Conservation (phyloP, 2,888 invertebrate species). For the Tetanocera ferruginea region DNA sequence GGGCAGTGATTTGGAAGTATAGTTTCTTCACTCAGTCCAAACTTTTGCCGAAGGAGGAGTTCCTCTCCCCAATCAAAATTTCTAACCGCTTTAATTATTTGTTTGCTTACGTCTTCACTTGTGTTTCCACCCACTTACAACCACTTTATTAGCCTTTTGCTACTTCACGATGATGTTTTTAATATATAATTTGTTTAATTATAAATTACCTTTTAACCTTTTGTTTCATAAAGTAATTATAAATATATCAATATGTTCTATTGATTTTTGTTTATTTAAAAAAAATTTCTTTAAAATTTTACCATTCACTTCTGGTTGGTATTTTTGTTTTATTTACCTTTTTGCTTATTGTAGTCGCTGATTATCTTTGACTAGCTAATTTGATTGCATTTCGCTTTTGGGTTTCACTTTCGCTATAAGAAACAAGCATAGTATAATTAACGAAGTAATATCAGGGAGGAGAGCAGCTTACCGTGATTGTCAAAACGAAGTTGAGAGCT, state of each 20-base stretch:
- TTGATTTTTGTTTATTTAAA: neutral
- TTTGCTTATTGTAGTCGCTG: neutral
- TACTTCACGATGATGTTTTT: neutral
- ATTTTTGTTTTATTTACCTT: neutral
- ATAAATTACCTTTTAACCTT: too few species aligned
- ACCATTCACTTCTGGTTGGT: neutral
- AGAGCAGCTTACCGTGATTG: too few species aligned
- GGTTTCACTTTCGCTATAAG: neutral
- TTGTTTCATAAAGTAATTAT: neutral
- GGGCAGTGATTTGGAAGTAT: neutral
- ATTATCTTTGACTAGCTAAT: neutral
- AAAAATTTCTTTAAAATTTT: too few species aligned
- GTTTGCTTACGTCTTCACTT: neutral
- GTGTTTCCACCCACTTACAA: neutral
- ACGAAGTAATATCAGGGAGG: too few species aligned
- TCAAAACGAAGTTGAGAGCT: too few species aligned
- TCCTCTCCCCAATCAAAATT: neutral
- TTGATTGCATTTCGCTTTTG: neutral
- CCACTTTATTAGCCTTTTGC: neutral
- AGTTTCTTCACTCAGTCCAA: neutral
- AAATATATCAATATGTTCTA: neutral
- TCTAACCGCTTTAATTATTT: neutral
- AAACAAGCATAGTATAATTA: too few species aligned
- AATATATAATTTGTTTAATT: too few species aligned
- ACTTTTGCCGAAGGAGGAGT: neutral